Evolutionary conservation across 2,888 invertebrate species (phyloP), one percentile per base, ranked within the genome.

Genomic region (Cosmorhoe ocellata): DNA sequence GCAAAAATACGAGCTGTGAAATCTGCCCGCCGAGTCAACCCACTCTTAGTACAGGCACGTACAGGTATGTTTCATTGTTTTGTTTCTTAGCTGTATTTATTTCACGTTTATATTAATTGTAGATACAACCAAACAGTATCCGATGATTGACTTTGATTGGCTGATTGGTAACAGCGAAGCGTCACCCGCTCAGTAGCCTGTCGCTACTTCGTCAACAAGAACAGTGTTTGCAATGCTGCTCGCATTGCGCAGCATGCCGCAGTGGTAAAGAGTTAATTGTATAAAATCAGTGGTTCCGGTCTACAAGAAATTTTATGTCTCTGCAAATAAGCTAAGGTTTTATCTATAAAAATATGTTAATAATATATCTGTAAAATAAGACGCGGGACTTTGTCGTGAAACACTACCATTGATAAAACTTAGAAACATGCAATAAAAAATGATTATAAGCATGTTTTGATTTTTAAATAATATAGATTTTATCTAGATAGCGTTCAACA

Each of bases 61-160:
- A 18, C 56, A 50, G 44, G 59, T 54, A 47, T 43, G 32, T 41
- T 48, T 31, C 24, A 27, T 50, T 14, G 32, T 18, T n/a, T n/a
- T n/a, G 9, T 33, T 36, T 61, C 49, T 59, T 57, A 73, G 79
- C 72, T 81, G 72, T 74, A 69, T n/a, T n/a, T n/a, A n/a, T 78
- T 79, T 79, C 75, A 84, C 70, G 62, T 85, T 84, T 88, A 76
- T 88, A 72, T 88, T 89, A 87, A 88, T 90, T 90, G 80, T 90
- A 90, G 90, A 90, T 90, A 80, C 89, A 81, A 81, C 84, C 69
- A 90, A 90, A 89, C 87, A 90, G 79, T 86, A 82, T 84, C 89
- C 89, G 87, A 89, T 90, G 89, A 81, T 90, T 85, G 90, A 90
- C 89, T 90, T 89, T 87, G 90, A 90, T 88, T 90, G 90, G 90